Evolutionary conservation across 2,888 invertebrate species (phyloP).

Genomic region (Sphecodes monilicornis): DNA sequence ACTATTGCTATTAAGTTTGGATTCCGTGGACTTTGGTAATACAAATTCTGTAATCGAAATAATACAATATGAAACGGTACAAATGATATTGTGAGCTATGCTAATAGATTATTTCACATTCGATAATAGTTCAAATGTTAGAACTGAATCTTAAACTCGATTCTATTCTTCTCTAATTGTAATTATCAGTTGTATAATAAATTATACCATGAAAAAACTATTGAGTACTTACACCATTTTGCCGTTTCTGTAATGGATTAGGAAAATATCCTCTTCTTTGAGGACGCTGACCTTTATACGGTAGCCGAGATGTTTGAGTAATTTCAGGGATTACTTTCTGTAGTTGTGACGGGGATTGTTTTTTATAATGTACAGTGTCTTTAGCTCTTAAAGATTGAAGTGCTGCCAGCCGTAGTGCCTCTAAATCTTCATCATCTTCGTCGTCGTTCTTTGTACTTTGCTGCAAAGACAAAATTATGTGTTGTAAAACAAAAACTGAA

Average conservation of each 20-base stretch:
- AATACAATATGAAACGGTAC: not conserved
- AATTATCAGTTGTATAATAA: not conserved
- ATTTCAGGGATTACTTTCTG: constrained; percentile 62
- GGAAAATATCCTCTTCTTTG: constrained; percentile 69
- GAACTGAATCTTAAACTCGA: no score
- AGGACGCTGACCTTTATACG: constrained; percentile 69
- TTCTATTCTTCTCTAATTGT: not conserved
- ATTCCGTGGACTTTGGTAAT: constrained; percentile 80
- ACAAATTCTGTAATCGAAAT: constrained; percentile 72
- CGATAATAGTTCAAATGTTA: no score
- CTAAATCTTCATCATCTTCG: constrained; percentile 86
- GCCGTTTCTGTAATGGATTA: constrained; percentile 70
- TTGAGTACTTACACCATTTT: constrained; percentile 74
- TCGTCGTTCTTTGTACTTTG: constrained; percentile 78
- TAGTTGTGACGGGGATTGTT: constrained; percentile 41
- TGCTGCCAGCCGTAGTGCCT: constrained; percentile 85
- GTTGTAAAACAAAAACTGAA: constrained; percentile 55
- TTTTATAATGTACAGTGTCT: constrained; percentile 60
- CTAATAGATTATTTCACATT: no score
- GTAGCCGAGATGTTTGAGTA: constrained; percentile 59
- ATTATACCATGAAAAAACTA: not conserved
- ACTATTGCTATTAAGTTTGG: constrained; percentile 86
- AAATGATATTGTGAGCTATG: not conserved
- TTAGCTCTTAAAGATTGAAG: constrained; percentile 83
- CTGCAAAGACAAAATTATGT: constrained; percentile 69